Percentiles rank a stretch among this genome's conserved stretches.
Conservation (phyloP, 2,888 invertebrate species). For the Lobophora halterata region DNA sequence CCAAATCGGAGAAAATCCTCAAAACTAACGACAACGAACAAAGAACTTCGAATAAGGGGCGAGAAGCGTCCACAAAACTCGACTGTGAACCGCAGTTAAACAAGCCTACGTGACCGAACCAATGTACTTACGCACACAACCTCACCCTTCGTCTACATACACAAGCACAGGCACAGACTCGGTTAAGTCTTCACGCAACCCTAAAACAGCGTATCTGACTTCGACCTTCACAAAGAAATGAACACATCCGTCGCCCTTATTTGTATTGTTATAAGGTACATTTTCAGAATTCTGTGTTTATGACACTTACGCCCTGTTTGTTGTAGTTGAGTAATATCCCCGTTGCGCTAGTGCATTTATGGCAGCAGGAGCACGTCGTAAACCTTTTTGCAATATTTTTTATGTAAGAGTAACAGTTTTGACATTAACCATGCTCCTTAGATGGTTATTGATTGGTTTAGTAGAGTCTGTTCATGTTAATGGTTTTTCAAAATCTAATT, state of each 20-base stretch:
- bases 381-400: slow-evolving; percentile 70
- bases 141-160: slow-evolving; percentile 43
- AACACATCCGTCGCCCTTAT: slow-evolving; percentile 57
- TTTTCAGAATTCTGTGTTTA: slow-evolving; percentile 33
- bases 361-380: slow-evolving; percentile 63
- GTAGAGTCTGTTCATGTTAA: background rate
- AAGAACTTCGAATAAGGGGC: slow-evolving; percentile 41
- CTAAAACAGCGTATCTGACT: slow-evolving; percentile 49
- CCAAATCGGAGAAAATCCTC: background rate
- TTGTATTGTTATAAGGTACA: slow-evolving; percentile 25
- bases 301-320: slow-evolving; percentile 37
- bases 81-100: slow-evolving; percentile 44
- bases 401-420: slow-evolving; percentile 53
- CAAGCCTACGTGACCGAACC: slow-evolving; percentile 77
- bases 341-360: slow-evolving; percentile 79
- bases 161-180: slow-evolving; percentile 55
- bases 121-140: slow-evolving; percentile 62
- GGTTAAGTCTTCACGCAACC: slow-evolving; percentile 51
- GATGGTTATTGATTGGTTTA: slow-evolving; percentile 21
- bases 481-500: background rate
- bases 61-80: slow-evolving; percentile 56
- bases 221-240: slow-evolving; percentile 76
- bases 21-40: slow-evolving; percentile 36
- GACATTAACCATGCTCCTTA: slow-evolving; percentile 38
- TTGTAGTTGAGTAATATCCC: slow-evolving; percentile 54